Evolutionary conservation across 2,797 vertebrate species (phyloP).

Genomic region (Linurgus olivaceus): DNA sequence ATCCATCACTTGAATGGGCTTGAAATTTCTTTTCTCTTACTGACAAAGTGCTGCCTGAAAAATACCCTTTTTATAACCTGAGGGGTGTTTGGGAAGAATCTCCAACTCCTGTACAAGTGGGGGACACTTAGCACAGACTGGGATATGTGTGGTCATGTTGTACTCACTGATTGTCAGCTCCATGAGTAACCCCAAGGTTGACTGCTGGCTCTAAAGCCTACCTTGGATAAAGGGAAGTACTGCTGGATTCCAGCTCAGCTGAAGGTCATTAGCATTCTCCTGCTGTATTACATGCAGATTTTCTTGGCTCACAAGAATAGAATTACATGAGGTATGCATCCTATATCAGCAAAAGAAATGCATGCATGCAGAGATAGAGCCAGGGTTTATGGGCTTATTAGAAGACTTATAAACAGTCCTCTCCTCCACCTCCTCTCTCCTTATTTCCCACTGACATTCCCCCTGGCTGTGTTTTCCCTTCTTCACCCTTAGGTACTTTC

Average conservation of each 20-base stretch:
- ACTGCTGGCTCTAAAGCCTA: not conserved
- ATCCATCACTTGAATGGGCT: not conserved
- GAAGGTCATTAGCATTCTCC: conserved; percentile 61
- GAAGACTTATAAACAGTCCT: not conserved
- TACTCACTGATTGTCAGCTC: not conserved
- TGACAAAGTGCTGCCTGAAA: not conserved
- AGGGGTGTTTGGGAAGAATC: not conserved
- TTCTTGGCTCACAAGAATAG: conserved; percentile 40
- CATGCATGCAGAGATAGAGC: not conserved
- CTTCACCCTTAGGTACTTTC: conserved; percentile 5
- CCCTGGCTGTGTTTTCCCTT: conserved; percentile 39
- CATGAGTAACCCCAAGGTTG: not conserved
- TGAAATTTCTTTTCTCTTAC: not conserved
- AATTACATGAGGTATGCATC: conserved; percentile 29
- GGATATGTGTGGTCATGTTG: not conserved
- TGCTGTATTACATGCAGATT: conserved; percentile 61
- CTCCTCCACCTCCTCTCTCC: not conserved
- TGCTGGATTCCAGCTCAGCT: not conserved
- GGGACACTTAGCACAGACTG: not conserved
- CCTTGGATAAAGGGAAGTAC: conserved; percentile 13
- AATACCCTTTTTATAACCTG: not conserved
- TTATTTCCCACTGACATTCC: conserved; percentile 39
- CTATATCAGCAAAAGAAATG: conserved; percentile 38
- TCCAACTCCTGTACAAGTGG: not conserved
- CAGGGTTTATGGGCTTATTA: conserved; percentile 32